Base-by-base conservation (phyloP, 2,888 invertebrate genomes). In the Noctuana brunneofusca region DNA sequence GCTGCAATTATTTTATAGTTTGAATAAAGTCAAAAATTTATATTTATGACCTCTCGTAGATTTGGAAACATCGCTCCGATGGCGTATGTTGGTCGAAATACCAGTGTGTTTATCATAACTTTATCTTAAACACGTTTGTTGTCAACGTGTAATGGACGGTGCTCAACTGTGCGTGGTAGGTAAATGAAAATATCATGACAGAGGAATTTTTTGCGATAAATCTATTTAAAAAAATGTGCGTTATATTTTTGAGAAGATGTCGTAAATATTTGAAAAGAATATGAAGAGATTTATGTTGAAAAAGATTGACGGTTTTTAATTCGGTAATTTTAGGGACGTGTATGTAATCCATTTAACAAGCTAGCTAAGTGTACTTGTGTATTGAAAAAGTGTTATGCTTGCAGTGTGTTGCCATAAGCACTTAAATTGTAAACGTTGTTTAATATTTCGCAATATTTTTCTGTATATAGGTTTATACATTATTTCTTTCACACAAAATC, bases 181-280 rank as follows among this genome's bases (percentile, higher is more conserved):
- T 62, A 49, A 46, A 41, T 35, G 18, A 49, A 62, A 55, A 62
- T 62, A 55, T 62, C 54, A 62, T 49, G 54, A 54, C 53, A 53
- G 43, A 54, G 55, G 49, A 55, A 49, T 62, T 62, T 35, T 49
- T 62, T 32, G 62, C 49, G 54, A 54, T 62, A 55, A 62, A 62
- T 56, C 12, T 62, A 62, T 62, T 62, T 55, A 56, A 55, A 62
- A 50, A 54, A 41, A 30, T 50, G 22, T 55, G 62, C 55, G 38
- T 49, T 62, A 62, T 62, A 62, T 62, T 62, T 62, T 62, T 62
- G 48, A 49, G 48, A 59, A 30, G n/a, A 60, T 38, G 35, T 62
- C 55, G 54, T 38, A 49, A 49, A 41, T 55, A 55, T 55, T 18
- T 48, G 24, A 35, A 54, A 60, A 24, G 38, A 38, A 62, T 38